Conservation (phyloP, 2,113 vertebrate genomes). For the Eretmochelys imbricata region DNA sequence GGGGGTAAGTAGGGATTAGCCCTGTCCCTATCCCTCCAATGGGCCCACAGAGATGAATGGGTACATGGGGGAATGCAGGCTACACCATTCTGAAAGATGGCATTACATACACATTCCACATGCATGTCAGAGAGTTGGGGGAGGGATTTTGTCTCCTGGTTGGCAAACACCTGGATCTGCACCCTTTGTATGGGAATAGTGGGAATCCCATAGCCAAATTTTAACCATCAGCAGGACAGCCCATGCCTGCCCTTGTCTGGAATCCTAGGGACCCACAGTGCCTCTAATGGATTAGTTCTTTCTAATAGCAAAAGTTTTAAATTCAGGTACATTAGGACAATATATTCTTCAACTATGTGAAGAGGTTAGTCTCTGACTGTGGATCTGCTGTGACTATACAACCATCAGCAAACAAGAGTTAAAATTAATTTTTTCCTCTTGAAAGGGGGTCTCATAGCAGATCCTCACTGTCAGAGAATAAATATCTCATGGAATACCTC, state of each 20-base stretch:
- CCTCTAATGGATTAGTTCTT: not conserved
- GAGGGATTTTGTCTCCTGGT: not conserved
- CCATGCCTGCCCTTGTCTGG: not conserved
- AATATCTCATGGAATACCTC: not conserved
- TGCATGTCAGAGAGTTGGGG: not conserved
- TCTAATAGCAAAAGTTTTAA: not conserved
- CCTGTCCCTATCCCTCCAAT: not conserved
- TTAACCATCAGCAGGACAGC: not conserved
- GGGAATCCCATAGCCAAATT: not conserved
- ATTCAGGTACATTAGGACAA: not conserved
- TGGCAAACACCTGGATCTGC: not conserved
- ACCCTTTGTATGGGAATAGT: not conserved
- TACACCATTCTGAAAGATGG: not conserved
- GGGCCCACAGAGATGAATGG: not conserved
- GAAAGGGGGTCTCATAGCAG: not conserved
- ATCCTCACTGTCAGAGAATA: not conserved
- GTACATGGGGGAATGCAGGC: not conserved
- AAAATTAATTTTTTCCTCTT: not conserved
- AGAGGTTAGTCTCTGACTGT: not conserved
- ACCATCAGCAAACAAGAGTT: not conserved
- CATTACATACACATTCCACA: not conserved
- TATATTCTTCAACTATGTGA: not conserved
- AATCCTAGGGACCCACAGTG: not conserved
- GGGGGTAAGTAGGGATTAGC: not conserved
- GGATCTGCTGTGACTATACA: not conserved